Evolutionary conservation across 2,113 vertebrate genomes (phyloP), one percentile per base, ranked within the genome.

Genomic region (Climacteris rufus): DNA sequence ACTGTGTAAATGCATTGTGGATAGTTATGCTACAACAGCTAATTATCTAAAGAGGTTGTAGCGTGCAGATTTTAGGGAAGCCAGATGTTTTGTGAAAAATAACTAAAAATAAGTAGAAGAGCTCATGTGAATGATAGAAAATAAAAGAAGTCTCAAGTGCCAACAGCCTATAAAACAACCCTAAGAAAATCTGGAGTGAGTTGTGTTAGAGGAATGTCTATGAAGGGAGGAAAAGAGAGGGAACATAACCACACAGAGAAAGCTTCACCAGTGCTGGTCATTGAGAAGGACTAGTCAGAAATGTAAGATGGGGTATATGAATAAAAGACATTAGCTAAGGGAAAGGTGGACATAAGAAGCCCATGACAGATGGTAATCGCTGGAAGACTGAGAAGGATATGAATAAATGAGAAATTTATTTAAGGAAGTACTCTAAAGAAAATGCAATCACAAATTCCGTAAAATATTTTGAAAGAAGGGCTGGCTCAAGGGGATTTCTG

Each of bases 141-240:
- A 89, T 59, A 65, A 71, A 82, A 53, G 81, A 94, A 84, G n/a
- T 61, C 8, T 64, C 40, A 37, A 89, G 44, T 72, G 49, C 40
- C 80, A 93, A 80, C 27, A 91, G 60, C n/a, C 44, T 94, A 84
- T 84, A 82, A 95, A 94, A 84, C 9, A 91, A 37, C 49, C 61
- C 78, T 56, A 91, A 83, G 81, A 91, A 97, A 94, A 93, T 75
- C 65, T 87, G 77, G 91, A 89, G 25, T 49, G 57, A 95, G 57
- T 95, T 94, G 83, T 27, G 57, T 37, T n/a, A 85, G 42, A 89
- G 35, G 77, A 93, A 93, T 65, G 50, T 39, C n/a, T 72, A 45
- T 83, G 63, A 94, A 96, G 49, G 30, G 45, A 95, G n/a, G 57
- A 89, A 80, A 90, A 83, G 59, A 92, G 22, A 76, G 37, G 22